Conservation (phyloP, 2,888 invertebrate species). For the Ophion obscuratus region DNA sequence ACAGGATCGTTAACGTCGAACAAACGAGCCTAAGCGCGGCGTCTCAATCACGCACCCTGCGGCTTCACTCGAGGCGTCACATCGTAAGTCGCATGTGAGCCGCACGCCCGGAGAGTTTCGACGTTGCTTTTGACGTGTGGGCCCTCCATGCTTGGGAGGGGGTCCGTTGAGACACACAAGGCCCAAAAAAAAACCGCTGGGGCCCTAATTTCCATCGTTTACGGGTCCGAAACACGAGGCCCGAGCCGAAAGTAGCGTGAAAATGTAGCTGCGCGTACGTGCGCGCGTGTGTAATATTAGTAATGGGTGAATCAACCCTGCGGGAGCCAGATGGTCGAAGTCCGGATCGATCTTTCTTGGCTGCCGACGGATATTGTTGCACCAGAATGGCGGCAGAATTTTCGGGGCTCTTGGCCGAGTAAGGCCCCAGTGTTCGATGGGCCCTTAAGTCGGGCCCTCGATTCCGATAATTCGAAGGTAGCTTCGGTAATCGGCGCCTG, state of each 20-base stretch:
- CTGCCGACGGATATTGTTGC: slow-evolving; percentile 39
- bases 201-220: slow-evolving; percentile 74
- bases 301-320: slow-evolving; percentile 77
- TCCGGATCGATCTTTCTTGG: slow-evolving; percentile 46
- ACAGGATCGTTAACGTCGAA: slow-evolving; percentile 56
- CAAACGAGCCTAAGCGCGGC: slow-evolving; percentile 49
- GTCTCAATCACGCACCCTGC: slow-evolving; percentile 58
- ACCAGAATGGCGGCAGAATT: slow-evolving; percentile 9
- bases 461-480: slow-evolving; percentile 82
- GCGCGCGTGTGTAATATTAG: slow-evolving; percentile 29
- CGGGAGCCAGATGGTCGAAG: slow-evolving; percentile 78
- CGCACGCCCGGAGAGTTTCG: slow-evolving; percentile 34
- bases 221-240: slow-evolving; percentile 76
- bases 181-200: slow-evolving; percentile 35
- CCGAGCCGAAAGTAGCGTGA: slow-evolving; percentile 15
- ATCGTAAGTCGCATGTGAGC: slow-evolving; percentile 27
- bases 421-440: slow-evolving; percentile 63
- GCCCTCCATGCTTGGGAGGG: slow-evolving; percentile 14
- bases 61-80: slow-evolving; percentile 45
- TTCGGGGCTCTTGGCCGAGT: slow-evolving; percentile 60
- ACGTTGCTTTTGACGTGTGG: slow-evolving; percentile 32
- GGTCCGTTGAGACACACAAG: slow-evolving; percentile 22
- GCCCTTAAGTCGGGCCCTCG: slow-evolving; percentile 78
- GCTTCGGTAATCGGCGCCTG: slow-evolving; percentile 75
- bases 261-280: slow-evolving; percentile 1